Evolutionary conservation across 2,113 vertebrate species (phyloP), one percentile per base, ranked within the genome.

Genomic region (Tapirus terrestris): DNA sequence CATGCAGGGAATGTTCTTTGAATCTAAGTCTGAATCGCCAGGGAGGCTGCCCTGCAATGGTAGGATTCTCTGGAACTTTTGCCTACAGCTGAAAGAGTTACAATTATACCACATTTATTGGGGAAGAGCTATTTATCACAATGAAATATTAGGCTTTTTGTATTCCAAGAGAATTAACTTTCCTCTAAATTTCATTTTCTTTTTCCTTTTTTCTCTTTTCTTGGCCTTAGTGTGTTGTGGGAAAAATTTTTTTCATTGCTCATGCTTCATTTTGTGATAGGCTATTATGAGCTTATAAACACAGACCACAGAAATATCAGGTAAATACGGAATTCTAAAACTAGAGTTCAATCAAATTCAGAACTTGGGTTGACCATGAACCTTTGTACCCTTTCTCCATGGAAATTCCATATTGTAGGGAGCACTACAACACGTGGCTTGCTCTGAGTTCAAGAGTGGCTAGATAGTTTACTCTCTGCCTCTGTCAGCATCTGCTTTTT

Each of bases 31-130:
- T 89, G 84, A 85, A 94, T 89, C 96, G 61, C 72, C 93, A 91
- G 77, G 82, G 60, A 94, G 77, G 45, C 81, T 87, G 53, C 25
- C 83, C 21, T 76, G 13, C 5, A 45, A 63, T 77, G 36, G n/a
- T 63, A 23, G 92, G 92, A 96, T 94, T 94, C 81, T 96, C 86
- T 88, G 60, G 81, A 92, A 89, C 58, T 96, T 96, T 89, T 95
- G 70, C 89, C 60, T 92, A 36, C 18, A 75, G 33, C 80, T 85
- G 33, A 90, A 96, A 96, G 95, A 87, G 89, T 93, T 91, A 90
- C 65, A 95, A 77, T 92, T 95, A 68, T 63, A 91, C 27, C 21
- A 60, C 77, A 39, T 48, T 95, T 95, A 83, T 31, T 96, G 43
- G 36, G 25, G 70, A 86, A 95, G 31, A 94, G 61, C 29, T 94